Evolutionary conservation across 2,797 vertebrate species (phyloP), one percentile per base, ranked within the genome.

Genomic region (Pipistrellus nathusii): DNA sequence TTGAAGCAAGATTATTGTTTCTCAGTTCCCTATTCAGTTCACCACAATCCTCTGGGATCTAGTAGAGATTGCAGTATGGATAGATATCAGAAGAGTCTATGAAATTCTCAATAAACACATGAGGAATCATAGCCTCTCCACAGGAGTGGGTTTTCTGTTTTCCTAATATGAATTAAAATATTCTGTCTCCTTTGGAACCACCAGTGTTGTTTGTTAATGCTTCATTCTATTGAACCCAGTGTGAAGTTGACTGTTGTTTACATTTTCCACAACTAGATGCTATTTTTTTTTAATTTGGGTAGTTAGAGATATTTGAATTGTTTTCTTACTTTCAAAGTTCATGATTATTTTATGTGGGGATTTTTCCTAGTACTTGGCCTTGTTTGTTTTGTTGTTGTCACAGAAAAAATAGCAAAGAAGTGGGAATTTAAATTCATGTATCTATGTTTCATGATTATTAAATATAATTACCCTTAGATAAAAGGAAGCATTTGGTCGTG

Each of bases 201-300:
- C 13, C 35, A 20, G 15, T 73, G 4, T 73, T 84, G 5, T 73
- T 83, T 30, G 27, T 62, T 62, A 30, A 62, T 14, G 27, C 27
- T 62, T 30, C 59, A 30, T 62, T 30, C 27, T 62, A 30, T 62
- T 30, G 59, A 62, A 30, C 59, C 27, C 59, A 62, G 0, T 44
- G 25, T 30, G 18, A 86, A 91, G 76, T 27, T 80, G n/a, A 78
- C 13, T 51, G 4, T 76, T 51, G 18, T 1, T 72, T 38, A 18
- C 76, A 13, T 84, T 21, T 21, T 53, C 17, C 66, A 51, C 4
- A 53, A 4, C 5, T 51, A 53, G 14, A 4, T n/a, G 17, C 8
- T 84, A 23, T 71, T 91, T 94, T 91, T 94, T 8, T 72, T 4
- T 86, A 44, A 81, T 81, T 88, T 8, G 20, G 73, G 83, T 21